Base-by-base conservation (phyloP, 1,140 invertebrate genomes). In the Leucophenga varia region DNA sequence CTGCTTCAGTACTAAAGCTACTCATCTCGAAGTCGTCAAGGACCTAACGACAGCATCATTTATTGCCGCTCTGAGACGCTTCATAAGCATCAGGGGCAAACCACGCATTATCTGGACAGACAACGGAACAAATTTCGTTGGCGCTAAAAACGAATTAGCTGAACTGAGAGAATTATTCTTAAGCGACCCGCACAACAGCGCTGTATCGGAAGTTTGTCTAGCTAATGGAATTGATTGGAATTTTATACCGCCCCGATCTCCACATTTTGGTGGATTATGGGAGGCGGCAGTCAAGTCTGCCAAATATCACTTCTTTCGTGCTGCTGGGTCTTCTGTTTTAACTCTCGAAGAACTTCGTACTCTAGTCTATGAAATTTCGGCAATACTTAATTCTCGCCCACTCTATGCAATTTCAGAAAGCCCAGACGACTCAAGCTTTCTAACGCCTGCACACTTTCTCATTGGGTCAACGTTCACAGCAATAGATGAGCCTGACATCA, bases 121-220 rank as follows among this genome's bases (percentile, higher is more conserved):
- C 21, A 67, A 68, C 40, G 73, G 57, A 0, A 74, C 67, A 0
- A 77, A 72, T 45, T 73, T 76, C 35, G 43, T 59, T 1, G 59
- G 61, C 3, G 58, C 67, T 3, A 40, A 42, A 28, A 45, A 41
- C 6, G 30, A 45, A 19, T 34, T 75, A 6, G 32, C 41, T 20
- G 36, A 42, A 28, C 20, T 47, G 5, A 32, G 39, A n/a, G 7
- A 41, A 3, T 12, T 31, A 12, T 47, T 47, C 21, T 22, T 30
- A 5, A 31, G 16, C n/a, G 10, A 52, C 13, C 7, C n/a, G 13
- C 21, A 31, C 16, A 1, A 38, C 3, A 13, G 31, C 12, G n/a
- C 6, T 10, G 19, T 51, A 4, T 4, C 13, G 2, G 5, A 42
- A 7, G 12, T 32, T 43, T 41, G 52, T 18, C 20, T 43, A 2